Evolutionary conservation across 2,113 vertebrate genomes (phyloP), one percentile per base, ranked within the genome.

Genomic region (Sarotherodon lohbergeri): DNA sequence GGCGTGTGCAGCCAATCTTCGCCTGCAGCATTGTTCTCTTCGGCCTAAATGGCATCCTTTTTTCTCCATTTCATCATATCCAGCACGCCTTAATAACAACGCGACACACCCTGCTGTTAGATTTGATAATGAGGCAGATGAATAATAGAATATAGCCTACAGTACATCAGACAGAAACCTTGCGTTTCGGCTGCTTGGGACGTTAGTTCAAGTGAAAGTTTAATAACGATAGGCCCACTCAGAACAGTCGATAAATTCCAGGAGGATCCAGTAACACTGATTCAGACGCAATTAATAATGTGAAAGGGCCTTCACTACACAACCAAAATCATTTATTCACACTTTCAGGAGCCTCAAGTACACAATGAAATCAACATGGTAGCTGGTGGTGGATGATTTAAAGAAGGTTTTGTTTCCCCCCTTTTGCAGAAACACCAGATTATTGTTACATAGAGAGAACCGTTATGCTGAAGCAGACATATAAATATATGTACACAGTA

Each of bases 141-240:
- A 95, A 95, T 95, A 92, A 95, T 94, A 94, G 86, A 94, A 93
- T 89, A 94, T 86, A 95, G 93, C 91, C 93, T 85, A 91, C 82
- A 92, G 93, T 87, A 90, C 89, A 93, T 94, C 90, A 95, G 90
- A 95, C 90, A 88, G 55, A 87, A 93, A 93, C 86, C 91, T 92
- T 93, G 92, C 81, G 78, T 92, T 92, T 92, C 81, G 81, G 93
- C 90, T 93, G 90, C 94, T 91, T 84, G 92, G 89, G 91, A 92
- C 92, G 81, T 90, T 90, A 89, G 85, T 89, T 91, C 88, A 71
- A 92, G 91, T 91, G 87, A 91, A 94, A 94, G 93, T 92, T 92
- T 90, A 92, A 93, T 95, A 92, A 92, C 88, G 90, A 90, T 55
- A 83, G 88, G 88, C 88, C 90, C 83, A 86, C 87, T 88, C 89